Evolutionary conservation across 2,888 invertebrate species (phyloP).

Genomic region (Abscondita cerata): DNA sequence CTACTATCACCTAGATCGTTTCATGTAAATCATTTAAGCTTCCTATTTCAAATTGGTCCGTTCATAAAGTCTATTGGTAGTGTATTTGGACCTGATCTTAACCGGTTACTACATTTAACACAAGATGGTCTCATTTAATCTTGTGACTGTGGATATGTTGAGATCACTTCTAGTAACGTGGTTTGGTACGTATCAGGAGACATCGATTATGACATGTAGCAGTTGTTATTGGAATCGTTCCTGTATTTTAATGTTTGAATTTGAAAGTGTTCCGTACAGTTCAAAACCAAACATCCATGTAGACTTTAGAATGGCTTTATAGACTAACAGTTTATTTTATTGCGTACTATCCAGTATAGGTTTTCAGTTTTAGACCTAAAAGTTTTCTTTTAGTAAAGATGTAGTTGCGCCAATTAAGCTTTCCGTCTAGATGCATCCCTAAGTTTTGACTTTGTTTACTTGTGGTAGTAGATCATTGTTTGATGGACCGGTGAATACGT

Average conservation of each 20-base stretch:
- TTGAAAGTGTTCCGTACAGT: neutral
- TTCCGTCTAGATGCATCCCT: slow-evolving; percentile 4
- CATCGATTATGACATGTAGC: neutral
- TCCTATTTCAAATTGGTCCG: neutral
- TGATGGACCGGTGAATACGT: neutral
- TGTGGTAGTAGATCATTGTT: neutral
- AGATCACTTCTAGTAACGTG: neutral
- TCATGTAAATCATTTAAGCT: neutral
- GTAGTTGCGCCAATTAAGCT: no score
- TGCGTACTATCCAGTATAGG: neutral
- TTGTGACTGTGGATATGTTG: neutral
- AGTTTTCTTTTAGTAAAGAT: neutral
- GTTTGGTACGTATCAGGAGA: neutral
- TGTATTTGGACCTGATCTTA: neutral
- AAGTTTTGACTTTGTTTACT: neutral
- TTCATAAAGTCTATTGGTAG: neutral
- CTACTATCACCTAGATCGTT: neutral
- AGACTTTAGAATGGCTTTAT: neutral
- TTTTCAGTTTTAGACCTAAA: neutral
- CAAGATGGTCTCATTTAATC: neutral
- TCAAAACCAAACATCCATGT: no score
- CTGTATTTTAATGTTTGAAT: neutral
- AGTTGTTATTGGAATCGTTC: neutral
- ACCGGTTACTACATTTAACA: neutral
- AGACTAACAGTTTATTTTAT: neutral